Conservation (phyloP, 2,888 invertebrate species). For the Quadroppia sp. region DNA sequence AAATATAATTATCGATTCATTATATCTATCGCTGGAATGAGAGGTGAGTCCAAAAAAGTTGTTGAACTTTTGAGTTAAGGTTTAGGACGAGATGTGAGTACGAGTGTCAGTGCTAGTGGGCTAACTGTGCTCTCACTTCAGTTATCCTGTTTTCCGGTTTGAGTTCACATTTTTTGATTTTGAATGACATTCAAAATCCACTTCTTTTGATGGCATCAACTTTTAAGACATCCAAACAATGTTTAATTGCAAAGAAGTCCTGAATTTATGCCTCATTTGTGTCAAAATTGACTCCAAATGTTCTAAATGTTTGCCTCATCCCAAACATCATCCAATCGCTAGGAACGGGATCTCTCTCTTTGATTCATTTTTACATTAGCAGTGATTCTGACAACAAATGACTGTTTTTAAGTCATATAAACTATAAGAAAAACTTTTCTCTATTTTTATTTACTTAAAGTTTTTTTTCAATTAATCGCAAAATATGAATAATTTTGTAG, state of each 20-base stretch:
- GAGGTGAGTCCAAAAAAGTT: slow-evolving; percentile 8
- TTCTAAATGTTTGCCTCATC: not conserved
- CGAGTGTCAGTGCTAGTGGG: too few species aligned
- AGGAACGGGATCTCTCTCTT: not conserved
- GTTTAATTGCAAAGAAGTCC: not conserved
- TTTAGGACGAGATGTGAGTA: not conserved
- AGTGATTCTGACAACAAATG: not conserved
- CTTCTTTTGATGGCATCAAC: not conserved
- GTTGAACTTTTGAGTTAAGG: slow-evolving; percentile 25
- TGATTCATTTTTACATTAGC: too few species aligned
- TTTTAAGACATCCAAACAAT: not conserved
- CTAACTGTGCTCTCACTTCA: not conserved
- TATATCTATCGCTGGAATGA: not conserved
- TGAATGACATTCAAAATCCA: slow-evolving; percentile 10
- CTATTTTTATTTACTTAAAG: too few species aligned
- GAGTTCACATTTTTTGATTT: not conserved
- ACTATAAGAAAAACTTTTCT: too few species aligned
- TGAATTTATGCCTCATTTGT: not conserved
- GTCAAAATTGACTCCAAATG: not conserved
- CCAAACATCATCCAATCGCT: not conserved
- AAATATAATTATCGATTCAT: too few species aligned
- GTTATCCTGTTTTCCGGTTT: slow-evolving; percentile 26
- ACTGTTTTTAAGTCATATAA: too few species aligned
- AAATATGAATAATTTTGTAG: too few species aligned
- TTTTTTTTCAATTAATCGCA: too few species aligned